A percentile compares a stretch with the other conserved stretches of the same genome.
Evolutionary conservation across 2,888 invertebrate species (phyloP).

Genomic region (Xylophagus ater): DNA sequence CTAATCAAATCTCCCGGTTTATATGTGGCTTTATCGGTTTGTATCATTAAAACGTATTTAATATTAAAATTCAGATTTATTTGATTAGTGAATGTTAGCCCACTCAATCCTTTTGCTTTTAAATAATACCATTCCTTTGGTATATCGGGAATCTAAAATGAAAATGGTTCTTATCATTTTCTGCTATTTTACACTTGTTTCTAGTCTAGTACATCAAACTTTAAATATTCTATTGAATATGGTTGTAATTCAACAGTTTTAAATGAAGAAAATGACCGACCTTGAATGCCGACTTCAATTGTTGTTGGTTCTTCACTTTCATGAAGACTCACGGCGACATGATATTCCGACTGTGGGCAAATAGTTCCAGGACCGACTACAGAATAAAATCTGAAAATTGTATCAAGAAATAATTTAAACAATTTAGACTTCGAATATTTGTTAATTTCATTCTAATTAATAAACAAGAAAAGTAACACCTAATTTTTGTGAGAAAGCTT

Average conservation of each 20-base stretch:
- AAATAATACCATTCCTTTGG: constrained; percentile 3
- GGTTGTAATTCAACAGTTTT: constrained; percentile 62
- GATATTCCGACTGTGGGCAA: constrained; percentile 66
- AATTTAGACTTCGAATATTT: no score
- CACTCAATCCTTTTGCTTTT: constrained; percentile 56
- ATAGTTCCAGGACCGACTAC: constrained; percentile 71
- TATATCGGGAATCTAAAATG: constrained; percentile 6
- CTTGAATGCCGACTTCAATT: constrained; percentile 57
- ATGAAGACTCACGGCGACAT: constrained; percentile 58
- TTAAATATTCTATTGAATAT: constrained; percentile 58
- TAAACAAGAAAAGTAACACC: no score
- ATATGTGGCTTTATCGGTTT: constrained; percentile 87
- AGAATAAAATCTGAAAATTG: constrained; percentile 49
- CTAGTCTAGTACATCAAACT: constrained; percentile 64
- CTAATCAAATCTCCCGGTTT: constrained; percentile 73
- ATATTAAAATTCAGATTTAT: constrained; percentile 61
- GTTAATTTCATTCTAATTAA: no score
- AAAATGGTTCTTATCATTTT: neutral
- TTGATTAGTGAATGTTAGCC: constrained; percentile 61
- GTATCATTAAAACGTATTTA: constrained; percentile 76
- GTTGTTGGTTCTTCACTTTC: constrained; percentile 45
- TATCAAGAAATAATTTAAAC: no score
- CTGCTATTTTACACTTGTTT: neutral
- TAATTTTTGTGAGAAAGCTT: no score
- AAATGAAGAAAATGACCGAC: constrained; percentile 56